Percentiles rank a stretch among this genome's conserved stretches.
phyloP scores from a whole-genome alignment of 30 jellyfish, hydroid and myxozoan species.

The Hydra vulgaris region DNA sequence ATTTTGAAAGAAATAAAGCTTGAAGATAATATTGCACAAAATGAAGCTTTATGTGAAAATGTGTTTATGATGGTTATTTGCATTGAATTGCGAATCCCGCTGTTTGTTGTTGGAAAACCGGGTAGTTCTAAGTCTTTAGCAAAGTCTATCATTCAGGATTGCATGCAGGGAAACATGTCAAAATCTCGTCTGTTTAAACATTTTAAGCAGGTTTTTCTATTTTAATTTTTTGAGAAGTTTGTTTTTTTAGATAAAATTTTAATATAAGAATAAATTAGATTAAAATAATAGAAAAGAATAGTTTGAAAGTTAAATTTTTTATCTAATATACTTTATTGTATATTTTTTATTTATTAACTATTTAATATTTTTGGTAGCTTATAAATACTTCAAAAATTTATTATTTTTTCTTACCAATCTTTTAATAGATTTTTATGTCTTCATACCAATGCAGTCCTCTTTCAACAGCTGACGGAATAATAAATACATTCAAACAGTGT shows the following conservation, averaged over 20 bases:
- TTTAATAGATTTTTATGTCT: slow-evolving; percentile 45
- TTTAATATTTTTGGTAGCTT: too few relatives aligned
- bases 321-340: too few relatives aligned
- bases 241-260: too few relatives aligned
- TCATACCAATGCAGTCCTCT: slow-evolving; percentile 66
- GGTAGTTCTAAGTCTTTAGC: not conserved
- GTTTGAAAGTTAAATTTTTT: too few relatives aligned
- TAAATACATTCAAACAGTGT: slow-evolving; percentile 38
- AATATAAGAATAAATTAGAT: too few relatives aligned
- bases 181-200: slow-evolving; percentile 46
- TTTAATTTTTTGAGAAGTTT: not conserved
- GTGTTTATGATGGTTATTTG: slow-evolving; percentile 72
- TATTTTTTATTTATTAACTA: too few relatives aligned
- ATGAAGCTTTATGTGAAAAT: slow-evolving; percentile 8
- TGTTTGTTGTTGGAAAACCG: slow-evolving; percentile 26
- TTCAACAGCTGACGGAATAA: not conserved
- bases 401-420: not conserved
- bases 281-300: not conserved
- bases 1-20: slow-evolving; percentile 52
- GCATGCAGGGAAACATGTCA: slow-evolving; percentile 65
- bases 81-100: slow-evolving; percentile 67
- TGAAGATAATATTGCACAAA: slow-evolving; percentile 61
- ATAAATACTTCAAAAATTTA: too few relatives aligned
- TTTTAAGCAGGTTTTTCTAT: slow-evolving; percentile 49
- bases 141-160: slow-evolving; percentile 7